These are phyloP conservation scores for Eupithecia vulgata DNA, from an alignment of 2,888 invertebrate genomes.

Conservation along the genomic window DNA sequence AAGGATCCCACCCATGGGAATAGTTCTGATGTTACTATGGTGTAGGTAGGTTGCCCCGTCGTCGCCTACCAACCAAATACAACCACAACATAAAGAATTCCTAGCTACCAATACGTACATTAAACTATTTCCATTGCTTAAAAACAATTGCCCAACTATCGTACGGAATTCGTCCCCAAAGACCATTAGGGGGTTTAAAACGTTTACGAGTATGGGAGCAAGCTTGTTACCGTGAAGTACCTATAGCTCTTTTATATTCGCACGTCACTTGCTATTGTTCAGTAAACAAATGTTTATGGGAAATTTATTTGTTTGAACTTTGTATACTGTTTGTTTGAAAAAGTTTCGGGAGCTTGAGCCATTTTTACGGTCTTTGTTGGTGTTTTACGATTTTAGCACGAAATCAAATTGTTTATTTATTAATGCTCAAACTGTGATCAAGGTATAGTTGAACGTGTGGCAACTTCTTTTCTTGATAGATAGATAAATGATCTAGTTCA, in stretches of 20 bases:
- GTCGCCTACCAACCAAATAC: no score
- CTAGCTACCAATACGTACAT: background rate
- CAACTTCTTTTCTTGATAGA: no score
- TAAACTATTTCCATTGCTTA: background rate
- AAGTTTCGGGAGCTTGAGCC: background rate
- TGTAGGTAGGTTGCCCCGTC: no score
- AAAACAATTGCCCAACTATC: constrained; percentile 28
- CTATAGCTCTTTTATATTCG: constrained; percentile 56
- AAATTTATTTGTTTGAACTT: constrained; percentile 22
- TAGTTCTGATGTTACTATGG: no score
- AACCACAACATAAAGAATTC: background rate
- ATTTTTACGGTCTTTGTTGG: background rate
- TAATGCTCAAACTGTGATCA: no score
- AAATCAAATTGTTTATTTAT: no score
- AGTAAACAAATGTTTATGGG: constrained; percentile 48
- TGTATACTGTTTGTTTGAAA: background rate
- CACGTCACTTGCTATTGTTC: constrained; percentile 56
- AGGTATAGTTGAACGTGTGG: no score
- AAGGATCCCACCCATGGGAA: no score
- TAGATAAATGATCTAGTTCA: no score
- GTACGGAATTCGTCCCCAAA: constrained; percentile 35
- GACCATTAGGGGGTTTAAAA: constrained; percentile 43
- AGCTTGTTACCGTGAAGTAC: constrained; percentile 58
- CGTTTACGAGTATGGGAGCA: constrained; percentile 50
- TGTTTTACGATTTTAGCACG: no score